phyloP scores from a whole-genome alignment of 2,113 vertebrate species.

The Trematomus loennbergii region DNA sequence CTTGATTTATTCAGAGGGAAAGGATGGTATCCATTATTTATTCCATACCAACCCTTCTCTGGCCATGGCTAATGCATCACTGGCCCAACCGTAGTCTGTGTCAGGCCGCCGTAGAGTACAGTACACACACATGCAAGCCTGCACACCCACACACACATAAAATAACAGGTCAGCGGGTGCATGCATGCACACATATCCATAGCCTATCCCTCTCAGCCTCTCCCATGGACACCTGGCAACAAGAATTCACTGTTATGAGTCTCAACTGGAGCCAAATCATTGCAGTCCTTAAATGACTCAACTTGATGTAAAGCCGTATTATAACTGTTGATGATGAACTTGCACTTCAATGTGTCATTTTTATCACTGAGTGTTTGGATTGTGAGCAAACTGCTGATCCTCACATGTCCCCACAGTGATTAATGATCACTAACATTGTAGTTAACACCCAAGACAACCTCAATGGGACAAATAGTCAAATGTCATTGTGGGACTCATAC shows the following conservation, averaged over 20 bases:
- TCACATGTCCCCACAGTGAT: slow-evolving; percentile 14
- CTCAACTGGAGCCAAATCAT: slow-evolving; percentile 28
- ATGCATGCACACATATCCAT: slow-evolving; percentile 62
- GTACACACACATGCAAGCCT: slow-evolving; percentile 1
- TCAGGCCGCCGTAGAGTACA: slow-evolving; percentile 59
- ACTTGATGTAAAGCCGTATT: neutral
- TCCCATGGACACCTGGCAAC: slow-evolving; percentile 62
- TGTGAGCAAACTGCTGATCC: slow-evolving; percentile 7
- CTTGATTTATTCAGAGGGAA: slow-evolving; percentile 81
- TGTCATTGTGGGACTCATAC: slow-evolving; percentile 5
- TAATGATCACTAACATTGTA: neutral
- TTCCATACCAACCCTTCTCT: slow-evolving; percentile 75
- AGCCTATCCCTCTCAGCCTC: slow-evolving; percentile 55
- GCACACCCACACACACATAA: slow-evolving; percentile 10
- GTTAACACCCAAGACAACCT: slow-evolving; percentile 38
- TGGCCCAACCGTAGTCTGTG: slow-evolving; percentile 62
- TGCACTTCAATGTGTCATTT: neutral
- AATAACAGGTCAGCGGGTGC: slow-evolving; percentile 61
- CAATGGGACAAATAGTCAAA: slow-evolving; percentile 22
- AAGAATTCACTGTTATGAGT: slow-evolving; percentile 47
- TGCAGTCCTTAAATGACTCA: slow-evolving; percentile 30
- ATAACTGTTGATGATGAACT: slow-evolving; percentile 15
- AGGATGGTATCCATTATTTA: slow-evolving; percentile 83
- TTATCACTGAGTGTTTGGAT: slow-evolving; percentile 4
- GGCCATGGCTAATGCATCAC: slow-evolving; percentile 71